Base-by-base conservation (phyloP, 2,888 invertebrate genomes). In the Julus scandinavius region DNA sequence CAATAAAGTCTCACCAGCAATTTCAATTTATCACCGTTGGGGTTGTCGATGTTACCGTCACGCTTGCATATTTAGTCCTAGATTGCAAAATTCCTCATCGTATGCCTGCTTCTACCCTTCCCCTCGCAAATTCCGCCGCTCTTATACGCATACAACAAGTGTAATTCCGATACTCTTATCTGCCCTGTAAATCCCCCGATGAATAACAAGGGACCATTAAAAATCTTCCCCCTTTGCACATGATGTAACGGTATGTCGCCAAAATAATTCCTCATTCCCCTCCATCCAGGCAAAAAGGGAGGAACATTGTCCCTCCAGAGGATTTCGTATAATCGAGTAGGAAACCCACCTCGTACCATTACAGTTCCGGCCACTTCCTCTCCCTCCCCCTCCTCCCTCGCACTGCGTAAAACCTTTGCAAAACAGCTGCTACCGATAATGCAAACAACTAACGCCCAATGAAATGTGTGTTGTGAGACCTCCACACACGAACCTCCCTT, bases 221-320 rank as follows among this genome's bases (percentile, higher is more conserved):
- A 29, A 29, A 72, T 11, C 29, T 72, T 29, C 11, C 72, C 9
- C 9, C 29, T 15, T 29, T 29, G 29, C 72, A 1, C 72, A 72
- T 29, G 72, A 72, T 72, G 72, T 72, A 72, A 72, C 72, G 72
- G 72, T n/a, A 72, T 72, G 72, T 72, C 72, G 72, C 29, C 54
- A 9, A 72, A 1, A 29, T 72, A 63, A 63, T 72, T 13, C 72
- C 72, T n/a, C 29, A 6, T 63, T 45, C 45, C 45, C 45, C 45
- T 45, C 45, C 45, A 45, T 45, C 7, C 4, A 45, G n/a, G 72
- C 7, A 29, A 11, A 29, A 29, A 11, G 13, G 29, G 72, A 29
- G 72, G 72, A 29, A 9, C 13, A 72, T 72, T 29, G 11, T 7
- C 72, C 63, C 63, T 63, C 72, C 11, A 9, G n/a, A 29, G 72